phyloP scores from a whole-genome alignment of 2,888 invertebrate species.

The Caenorhabditis parvicauda region DNA sequence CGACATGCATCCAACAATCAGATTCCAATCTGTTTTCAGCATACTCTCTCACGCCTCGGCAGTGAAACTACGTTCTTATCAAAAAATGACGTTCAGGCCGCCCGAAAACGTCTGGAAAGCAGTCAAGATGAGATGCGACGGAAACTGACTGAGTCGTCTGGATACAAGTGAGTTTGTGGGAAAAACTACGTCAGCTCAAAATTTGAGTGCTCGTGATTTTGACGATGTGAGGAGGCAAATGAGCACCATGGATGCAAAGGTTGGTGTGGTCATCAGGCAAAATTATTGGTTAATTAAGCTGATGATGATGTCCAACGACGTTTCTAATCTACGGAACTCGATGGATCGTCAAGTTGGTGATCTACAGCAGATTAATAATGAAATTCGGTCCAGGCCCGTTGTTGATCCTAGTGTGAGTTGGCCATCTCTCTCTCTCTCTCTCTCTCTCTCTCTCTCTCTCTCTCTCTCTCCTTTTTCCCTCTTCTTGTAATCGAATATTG shows the following conservation, averaged over 20 bases:
- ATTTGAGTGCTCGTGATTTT: slow-evolving; percentile 36
- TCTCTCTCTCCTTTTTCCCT: too few species aligned
- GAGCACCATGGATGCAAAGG: slow-evolving; percentile 40
- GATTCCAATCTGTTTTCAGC: not conserved
- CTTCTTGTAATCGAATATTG: too few species aligned
- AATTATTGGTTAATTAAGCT: slow-evolving; percentile 18
- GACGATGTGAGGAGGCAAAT: slow-evolving; percentile 50
- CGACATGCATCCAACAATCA: not conserved
- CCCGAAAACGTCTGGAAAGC: slow-evolving; percentile 47
- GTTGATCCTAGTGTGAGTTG: slow-evolving; percentile 47
- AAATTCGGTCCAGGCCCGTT: slow-evolving; percentile 43
- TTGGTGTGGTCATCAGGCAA: slow-evolving; percentile 1
- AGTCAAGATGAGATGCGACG: slow-evolving; percentile 50
- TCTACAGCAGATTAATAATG: slow-evolving; percentile 35
- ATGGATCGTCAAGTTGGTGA: slow-evolving; percentile 37
- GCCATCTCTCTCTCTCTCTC: not conserved
- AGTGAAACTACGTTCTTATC: too few species aligned
- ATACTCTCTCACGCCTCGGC: too few species aligned
- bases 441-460: too few species aligned
- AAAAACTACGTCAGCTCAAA: not conserved
- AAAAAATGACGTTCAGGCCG: slow-evolving; percentile 25
- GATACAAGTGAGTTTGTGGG: slow-evolving; percentile 6
- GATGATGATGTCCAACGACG: slow-evolving; percentile 34
- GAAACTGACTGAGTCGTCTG: slow-evolving; percentile 18
- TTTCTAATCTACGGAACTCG: slow-evolving; percentile 26